phyloP scores from a whole-genome alignment of 2,113 vertebrate species.

The Xiphias gladius region DNA sequence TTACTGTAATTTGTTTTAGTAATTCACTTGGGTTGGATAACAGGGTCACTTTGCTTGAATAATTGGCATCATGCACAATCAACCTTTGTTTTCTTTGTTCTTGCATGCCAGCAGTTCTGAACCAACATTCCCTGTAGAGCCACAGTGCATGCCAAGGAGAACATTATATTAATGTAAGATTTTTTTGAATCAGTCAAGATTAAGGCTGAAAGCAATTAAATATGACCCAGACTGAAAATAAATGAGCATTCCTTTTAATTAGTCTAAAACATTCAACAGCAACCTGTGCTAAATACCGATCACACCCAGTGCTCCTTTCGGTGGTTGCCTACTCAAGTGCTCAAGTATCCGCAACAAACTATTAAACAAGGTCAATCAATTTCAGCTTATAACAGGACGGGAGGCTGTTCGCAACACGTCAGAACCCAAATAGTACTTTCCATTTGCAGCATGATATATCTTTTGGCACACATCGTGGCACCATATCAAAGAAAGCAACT shows the following conservation, averaged over 20 bases:
- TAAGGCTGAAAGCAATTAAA: not conserved
- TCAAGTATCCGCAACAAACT: conserved; percentile 8
- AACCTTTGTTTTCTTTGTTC: conserved; percentile 15
- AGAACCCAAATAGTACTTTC: not conserved
- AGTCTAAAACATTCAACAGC: not conserved
- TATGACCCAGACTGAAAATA: not conserved
- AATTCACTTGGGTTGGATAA: not conserved
- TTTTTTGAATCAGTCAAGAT: conserved; percentile 3
- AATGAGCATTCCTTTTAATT: conserved; percentile 10
- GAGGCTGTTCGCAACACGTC: not conserved
- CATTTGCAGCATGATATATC: not conserved
- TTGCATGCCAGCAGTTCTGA: not conserved
- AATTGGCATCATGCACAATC: conserved; percentile 1
- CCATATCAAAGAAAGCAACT: not conserved
- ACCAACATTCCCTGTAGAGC: not conserved
- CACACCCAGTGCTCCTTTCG: not conserved
- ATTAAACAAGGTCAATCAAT: conserved; percentile 4
- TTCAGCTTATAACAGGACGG: not conserved
- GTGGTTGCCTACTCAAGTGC: not conserved
- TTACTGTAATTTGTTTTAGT: not conserved
- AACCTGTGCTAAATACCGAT: conserved; percentile 10
- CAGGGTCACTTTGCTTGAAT: not conserved
- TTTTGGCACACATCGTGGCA: conserved; percentile 6
- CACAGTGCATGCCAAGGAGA: not conserved
- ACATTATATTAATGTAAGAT: not conserved